Evolutionary conservation across 2,113 vertebrate species (phyloP).

Genomic region (Podarcis cretensis): DNA sequence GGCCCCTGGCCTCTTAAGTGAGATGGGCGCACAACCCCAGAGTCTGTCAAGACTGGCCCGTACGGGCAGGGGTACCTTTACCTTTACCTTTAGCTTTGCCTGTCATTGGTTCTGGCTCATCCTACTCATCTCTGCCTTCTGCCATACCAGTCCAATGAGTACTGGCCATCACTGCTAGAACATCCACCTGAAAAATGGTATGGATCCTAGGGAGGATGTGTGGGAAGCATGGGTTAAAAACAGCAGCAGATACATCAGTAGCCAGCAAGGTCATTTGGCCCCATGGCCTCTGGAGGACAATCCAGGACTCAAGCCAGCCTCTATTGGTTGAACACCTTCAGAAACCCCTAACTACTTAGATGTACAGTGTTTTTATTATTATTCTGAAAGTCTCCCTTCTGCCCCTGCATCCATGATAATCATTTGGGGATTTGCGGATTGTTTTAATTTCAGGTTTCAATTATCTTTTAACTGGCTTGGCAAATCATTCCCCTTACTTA

Average conservation of each 20-base stretch:
- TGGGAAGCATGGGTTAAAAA: background rate
- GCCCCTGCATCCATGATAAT: background rate
- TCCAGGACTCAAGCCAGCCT: no score
- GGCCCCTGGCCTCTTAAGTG: no score
- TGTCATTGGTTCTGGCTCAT: no score
- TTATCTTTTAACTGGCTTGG: background rate
- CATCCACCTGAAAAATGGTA: background rate
- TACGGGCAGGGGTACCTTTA: no score
- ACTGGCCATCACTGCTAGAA: background rate
- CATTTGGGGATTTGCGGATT: background rate
- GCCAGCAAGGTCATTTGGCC: no score
- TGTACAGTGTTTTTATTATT: background rate
- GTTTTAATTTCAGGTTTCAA: slow-evolving; percentile 18
- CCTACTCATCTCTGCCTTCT: no score
- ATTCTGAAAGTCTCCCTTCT: background rate
- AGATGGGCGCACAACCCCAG: no score
- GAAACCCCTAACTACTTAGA: background rate
- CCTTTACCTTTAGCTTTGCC: no score
- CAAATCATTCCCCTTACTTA: background rate
- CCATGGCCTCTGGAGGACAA: no score
- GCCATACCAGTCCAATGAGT: no score
- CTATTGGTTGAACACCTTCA: no score
- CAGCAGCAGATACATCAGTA: background rate
- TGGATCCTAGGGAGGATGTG: background rate
- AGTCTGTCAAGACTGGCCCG: no score